Conservation (phyloP, 2,888 invertebrate genomes). For the Scaptomyza caliginosa region DNA sequence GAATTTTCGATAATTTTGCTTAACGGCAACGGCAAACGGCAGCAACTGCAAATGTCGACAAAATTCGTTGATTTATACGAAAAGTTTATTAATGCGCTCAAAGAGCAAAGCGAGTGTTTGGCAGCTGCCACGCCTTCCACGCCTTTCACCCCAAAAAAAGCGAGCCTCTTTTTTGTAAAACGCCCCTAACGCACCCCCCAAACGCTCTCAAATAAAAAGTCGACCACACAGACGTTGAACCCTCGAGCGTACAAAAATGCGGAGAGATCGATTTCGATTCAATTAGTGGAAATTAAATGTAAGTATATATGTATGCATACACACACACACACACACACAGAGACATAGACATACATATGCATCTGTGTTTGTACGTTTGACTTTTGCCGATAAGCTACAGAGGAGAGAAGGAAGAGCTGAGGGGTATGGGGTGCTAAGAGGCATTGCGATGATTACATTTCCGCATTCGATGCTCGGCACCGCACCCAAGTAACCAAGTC, state of each 20-base stretch:
- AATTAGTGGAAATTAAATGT: slow-evolving; percentile 80
- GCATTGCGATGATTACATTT: slow-evolving; percentile 79
- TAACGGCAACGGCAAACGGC: slow-evolving; percentile 25
- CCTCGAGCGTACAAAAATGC: slow-evolving; percentile 54
- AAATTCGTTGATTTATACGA: slow-evolving; percentile 76
- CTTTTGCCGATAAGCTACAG: slow-evolving; percentile 50
- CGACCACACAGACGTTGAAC: slow-evolving; percentile 29
- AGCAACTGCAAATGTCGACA: slow-evolving; percentile 59
- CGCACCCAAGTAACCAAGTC: slow-evolving; percentile 72
- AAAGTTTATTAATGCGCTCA: slow-evolving; percentile 75
- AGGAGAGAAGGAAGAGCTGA: not conserved
- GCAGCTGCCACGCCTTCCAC: slow-evolving; percentile 11
- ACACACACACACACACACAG: slow-evolving; percentile 2
- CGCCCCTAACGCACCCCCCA: not conserved
- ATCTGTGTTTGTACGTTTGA: slow-evolving; percentile 42
- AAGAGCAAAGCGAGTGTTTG: slow-evolving; percentile 29
- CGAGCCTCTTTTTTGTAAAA: slow-evolving; percentile 1
- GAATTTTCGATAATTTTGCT: slow-evolving; percentile 43
- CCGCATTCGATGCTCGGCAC: slow-evolving; percentile 56
- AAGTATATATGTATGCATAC: slow-evolving; percentile 55
- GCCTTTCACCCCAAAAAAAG: no score
- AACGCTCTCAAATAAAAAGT: slow-evolving; percentile 27
- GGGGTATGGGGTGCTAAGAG: slow-evolving; percentile 20
- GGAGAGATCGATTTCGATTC: slow-evolving; percentile 80
- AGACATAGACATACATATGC: slow-evolving; percentile 25